phyloP scores from a whole-genome alignment of 2,888 invertebrate genomes.

The Schizotus pectinicornis region DNA sequence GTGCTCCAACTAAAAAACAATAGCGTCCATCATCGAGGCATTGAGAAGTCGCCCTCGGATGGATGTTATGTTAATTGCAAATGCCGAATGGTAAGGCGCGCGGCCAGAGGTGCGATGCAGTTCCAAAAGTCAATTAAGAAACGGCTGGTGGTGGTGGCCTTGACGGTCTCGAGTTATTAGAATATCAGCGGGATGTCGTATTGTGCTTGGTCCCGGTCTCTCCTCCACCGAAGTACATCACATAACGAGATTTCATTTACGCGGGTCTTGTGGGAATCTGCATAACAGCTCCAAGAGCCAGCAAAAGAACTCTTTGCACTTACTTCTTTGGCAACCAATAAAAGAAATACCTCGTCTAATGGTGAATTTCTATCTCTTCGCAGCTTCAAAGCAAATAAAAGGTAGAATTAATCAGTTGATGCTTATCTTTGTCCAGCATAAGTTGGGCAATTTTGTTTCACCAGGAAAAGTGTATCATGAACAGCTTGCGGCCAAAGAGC shows the following conservation, averaged over 20 bases:
- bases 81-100: slow-evolving; percentile 31
- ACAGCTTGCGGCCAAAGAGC: no score
- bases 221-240: slow-evolving; percentile 24
- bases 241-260: slow-evolving; percentile 31
- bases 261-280: slow-evolving; percentile 20
- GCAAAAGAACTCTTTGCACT: slow-evolving; percentile 30
- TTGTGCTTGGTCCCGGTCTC: slow-evolving; percentile 35
- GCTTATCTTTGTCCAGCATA: no score
- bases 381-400: no score
- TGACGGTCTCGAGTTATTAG: slow-evolving; percentile 45
- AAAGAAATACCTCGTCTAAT: no score
- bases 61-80: slow-evolving; percentile 39
- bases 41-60: slow-evolving; percentile 21
- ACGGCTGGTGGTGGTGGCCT: slow-evolving; percentile 42
- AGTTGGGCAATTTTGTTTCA: no score
- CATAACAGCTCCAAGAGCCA: slow-evolving; percentile 7
- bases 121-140: slow-evolving; percentile 45
- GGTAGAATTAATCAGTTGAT: no score
- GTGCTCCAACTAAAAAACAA: slow-evolving; percentile 18
- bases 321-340: no score
- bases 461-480: no score
- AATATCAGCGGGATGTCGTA: slow-evolving; percentile 45
- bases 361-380: no score
- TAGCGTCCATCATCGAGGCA: slow-evolving; percentile 22
- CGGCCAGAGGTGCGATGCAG: slow-evolving; percentile 40